Evolutionary conservation across 2,113 vertebrate genomes (phyloP).

Genomic region (Anas platyrhynchos): DNA sequence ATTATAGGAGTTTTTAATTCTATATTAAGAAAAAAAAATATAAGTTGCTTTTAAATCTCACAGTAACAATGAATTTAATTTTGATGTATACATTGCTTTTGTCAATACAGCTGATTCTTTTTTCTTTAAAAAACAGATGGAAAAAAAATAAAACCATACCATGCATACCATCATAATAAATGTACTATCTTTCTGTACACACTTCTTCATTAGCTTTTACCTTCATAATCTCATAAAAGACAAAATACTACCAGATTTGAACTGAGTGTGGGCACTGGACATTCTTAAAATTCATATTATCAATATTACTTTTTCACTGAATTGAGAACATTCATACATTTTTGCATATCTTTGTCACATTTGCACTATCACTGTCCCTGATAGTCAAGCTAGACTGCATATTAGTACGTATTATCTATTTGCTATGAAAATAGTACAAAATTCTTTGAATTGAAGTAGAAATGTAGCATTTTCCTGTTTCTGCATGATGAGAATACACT

Average conservation of each 20-base stretch:
- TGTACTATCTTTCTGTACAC: not conserved
- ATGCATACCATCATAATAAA: not conserved
- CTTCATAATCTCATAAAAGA: not conserved
- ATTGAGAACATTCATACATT: not conserved
- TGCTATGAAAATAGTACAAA: not conserved
- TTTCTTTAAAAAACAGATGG: not conserved
- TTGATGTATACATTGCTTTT: conserved; percentile 8
- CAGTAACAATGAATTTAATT: not conserved
- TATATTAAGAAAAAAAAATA: not conserved
- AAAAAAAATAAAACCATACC: not conserved
- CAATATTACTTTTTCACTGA: not conserved
- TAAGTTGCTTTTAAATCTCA: not conserved
- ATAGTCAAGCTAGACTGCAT: not conserved
- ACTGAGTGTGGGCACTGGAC: not conserved
- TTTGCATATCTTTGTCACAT: not conserved
- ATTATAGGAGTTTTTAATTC: conserved; percentile 19
- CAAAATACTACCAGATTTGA: not conserved
- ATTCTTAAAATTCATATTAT: not conserved
- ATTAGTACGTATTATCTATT: not conserved
- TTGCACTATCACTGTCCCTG: not conserved
- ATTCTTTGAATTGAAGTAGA: not conserved
- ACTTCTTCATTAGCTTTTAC: not conserved
- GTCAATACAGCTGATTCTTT: not conserved
- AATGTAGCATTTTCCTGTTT: not conserved
- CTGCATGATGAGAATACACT: not conserved